These are phyloP conservation scores for Dromococcyx pavoninus DNA, from an alignment of 2,797 vertebrate genomes.

Conservation along the genomic window DNA sequence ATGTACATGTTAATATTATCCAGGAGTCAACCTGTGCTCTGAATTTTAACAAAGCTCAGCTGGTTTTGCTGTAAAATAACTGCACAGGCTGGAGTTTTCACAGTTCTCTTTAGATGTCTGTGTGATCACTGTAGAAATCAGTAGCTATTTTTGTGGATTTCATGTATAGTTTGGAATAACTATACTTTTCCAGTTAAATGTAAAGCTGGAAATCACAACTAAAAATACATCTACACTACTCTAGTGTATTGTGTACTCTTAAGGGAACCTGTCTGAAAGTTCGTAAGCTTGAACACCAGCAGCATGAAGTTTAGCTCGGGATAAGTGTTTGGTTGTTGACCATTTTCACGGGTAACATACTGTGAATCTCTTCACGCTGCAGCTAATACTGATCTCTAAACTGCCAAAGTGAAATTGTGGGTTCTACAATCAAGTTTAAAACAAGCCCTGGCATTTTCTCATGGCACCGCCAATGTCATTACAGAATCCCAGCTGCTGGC, in stretches of 20 bases:
- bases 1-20: not conserved
- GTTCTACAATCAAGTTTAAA: not conserved
- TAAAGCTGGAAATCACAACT: not conserved
- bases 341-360: not conserved
- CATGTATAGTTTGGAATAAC: not conserved
- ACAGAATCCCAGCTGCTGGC: not conserved
- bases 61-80: not conserved
- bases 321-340: not conserved
- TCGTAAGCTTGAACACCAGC: not conserved
- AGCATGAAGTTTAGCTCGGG: rapidly evolving
- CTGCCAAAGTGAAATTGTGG: not conserved
- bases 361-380: not conserved
- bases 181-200: not conserved
- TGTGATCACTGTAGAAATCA: not conserved
- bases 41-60: not conserved
- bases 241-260: not conserved
- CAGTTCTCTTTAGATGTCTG: rapidly evolving
- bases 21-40: not conserved
- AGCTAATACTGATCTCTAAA: not conserved
- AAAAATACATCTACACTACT: not conserved
- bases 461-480: not conserved
- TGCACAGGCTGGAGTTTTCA: not conserved
- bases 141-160: not conserved
- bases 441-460: not conserved
- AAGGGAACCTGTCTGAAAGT: not conserved